These are phyloP conservation scores for Hyppa rectilinea DNA, from an alignment of 2,888 invertebrate genomes.

Conservation along the genomic window DNA sequence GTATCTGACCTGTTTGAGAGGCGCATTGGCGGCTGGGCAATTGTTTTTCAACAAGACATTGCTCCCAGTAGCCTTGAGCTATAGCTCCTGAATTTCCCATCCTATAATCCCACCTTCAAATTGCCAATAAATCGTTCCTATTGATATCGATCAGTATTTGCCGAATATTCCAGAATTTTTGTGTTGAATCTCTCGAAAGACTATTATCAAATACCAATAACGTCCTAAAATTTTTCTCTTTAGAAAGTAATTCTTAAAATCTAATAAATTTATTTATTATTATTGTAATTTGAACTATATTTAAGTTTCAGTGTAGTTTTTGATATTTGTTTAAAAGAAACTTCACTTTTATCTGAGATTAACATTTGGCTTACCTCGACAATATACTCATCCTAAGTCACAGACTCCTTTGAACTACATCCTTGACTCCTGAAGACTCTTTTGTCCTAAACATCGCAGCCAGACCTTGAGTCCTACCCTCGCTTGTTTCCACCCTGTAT, in stretches of 20 bases:
- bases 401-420: neutral
- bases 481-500: conserved; percentile 48
- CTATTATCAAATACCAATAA: conserved; percentile 19
- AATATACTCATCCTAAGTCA: neutral
- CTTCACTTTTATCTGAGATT: conserved; percentile 21
- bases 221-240: neutral
- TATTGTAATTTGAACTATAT: conserved; percentile 4
- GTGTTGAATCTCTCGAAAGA: conserved; percentile 39
- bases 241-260: neutral
- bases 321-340: conserved; percentile 50
- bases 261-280: neutral
- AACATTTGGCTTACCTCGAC: conserved; percentile 15
- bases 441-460: neutral
- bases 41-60: conserved; percentile 90
- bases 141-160: conserved; percentile 28
- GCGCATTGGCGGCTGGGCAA: conserved; percentile 85
- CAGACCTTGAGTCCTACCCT: conserved; percentile 8
- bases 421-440: neutral
- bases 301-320: conserved; percentile 37
- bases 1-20: conserved; percentile 82
- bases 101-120: neutral
- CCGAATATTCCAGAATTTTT: neutral
- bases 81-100: conserved; percentile 45
- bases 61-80: conserved; percentile 81
- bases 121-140: conserved; percentile 7